phyloP scores from a whole-genome alignment of 2,797 vertebrate species.

The Enteromius treurensis region DNA sequence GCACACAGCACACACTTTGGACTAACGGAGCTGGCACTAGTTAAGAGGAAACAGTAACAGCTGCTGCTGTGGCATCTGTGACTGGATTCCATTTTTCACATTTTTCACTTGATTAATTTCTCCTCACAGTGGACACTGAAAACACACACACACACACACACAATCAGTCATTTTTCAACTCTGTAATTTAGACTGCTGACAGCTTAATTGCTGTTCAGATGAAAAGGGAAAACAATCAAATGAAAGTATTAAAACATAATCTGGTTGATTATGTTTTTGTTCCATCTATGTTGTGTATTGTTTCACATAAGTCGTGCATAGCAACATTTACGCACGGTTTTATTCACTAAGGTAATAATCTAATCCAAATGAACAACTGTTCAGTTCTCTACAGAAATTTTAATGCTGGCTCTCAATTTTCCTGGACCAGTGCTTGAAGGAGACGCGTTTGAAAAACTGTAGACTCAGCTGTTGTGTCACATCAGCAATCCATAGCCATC shows the following conservation, averaged over 20 bases:
- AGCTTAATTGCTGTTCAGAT: conserved; percentile 53
- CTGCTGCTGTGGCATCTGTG: conserved; percentile 56
- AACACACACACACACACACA: conserved; percentile 40
- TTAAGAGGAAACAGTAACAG: conserved; percentile 59
- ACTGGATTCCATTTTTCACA: conserved; percentile 60
- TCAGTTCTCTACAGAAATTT: conserved; percentile 15
- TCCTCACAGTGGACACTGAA: conserved; percentile 34
- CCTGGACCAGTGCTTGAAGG: neutral
- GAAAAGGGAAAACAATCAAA: conserved; percentile 24
- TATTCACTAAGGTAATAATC: neutral
- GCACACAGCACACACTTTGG: conserved; percentile 41
- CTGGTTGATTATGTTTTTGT: conserved; percentile 4
- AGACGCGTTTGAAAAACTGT: conserved; percentile 6
- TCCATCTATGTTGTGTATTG: neutral
- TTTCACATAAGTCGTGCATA: neutral
- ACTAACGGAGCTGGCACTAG: conserved; percentile 51
- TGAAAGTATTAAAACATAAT: conserved; percentile 8
- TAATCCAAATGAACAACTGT: neutral
- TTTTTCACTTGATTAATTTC: conserved; percentile 58
- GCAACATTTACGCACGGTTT: conserved; percentile 2
- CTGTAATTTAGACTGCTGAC: conserved; percentile 43
- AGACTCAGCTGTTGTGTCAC: conserved; percentile 52
- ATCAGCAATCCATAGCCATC: conserved; percentile 35
- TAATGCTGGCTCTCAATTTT: conserved; percentile 24
- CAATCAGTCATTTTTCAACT: conserved; percentile 35